These are phyloP conservation scores for Herminia tarsipennalis DNA, from an alignment of 2,888 invertebrate genomes.

Conservation along the genomic window DNA sequence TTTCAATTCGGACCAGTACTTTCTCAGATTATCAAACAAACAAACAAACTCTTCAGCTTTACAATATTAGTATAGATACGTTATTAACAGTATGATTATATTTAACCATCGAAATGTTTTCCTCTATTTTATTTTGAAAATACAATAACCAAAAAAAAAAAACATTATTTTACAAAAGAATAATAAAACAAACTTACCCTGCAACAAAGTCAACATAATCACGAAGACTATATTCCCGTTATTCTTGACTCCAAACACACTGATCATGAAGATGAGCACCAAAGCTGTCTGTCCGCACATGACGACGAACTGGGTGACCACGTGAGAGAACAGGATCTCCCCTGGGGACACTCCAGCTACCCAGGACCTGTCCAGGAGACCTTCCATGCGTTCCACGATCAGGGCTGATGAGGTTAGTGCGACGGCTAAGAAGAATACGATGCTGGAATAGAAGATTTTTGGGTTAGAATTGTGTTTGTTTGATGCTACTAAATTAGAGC, in stretches of 20 bases:
- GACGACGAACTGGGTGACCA: constrained; percentile 97
- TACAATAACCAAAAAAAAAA: no score
- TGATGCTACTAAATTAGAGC: no score
- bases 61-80: no score
- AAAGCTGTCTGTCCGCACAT: constrained; percentile 97
- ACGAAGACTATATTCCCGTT: constrained; percentile 95
- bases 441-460: constrained; percentile 82
- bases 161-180: no score
- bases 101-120: no score
- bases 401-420: constrained; percentile 96
- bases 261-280: constrained; percentile 96
- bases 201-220: constrained; percentile 93
- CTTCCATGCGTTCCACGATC: constrained; percentile 96
- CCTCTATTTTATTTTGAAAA: no score
- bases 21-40: no score
- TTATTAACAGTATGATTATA: no score
- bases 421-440: constrained; percentile 98
- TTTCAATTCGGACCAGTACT: no score
- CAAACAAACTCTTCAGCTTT: no score
- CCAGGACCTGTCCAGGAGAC: constrained; percentile 96
- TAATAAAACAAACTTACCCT: constrained; percentile 85
- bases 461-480: no score
- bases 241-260: constrained; percentile 95
- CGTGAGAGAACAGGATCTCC: constrained; percentile 97
- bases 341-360: constrained; percentile 96